Evolutionary conservation across 2,797 vertebrate species (phyloP).

Genomic region (Phataginus tricuspis): DNA sequence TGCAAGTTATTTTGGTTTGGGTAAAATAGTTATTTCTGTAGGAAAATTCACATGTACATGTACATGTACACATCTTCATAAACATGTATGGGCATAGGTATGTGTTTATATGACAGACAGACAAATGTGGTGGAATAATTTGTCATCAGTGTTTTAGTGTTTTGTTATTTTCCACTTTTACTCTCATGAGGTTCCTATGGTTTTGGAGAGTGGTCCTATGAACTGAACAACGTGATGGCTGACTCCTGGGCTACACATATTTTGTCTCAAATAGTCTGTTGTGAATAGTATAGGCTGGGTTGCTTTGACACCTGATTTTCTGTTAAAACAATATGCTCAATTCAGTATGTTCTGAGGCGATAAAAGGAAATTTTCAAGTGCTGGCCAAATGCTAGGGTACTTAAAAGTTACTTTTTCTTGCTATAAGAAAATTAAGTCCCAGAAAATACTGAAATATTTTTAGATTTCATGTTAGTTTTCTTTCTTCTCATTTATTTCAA

Average conservation of each 20-base stretch:
- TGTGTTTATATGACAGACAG: not conserved
- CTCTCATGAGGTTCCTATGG: not conserved
- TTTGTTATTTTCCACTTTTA: not conserved
- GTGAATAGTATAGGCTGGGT: not conserved
- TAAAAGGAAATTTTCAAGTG: not conserved
- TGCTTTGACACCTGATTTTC: not conserved
- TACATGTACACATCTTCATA: not conserved
- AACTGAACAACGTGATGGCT: not conserved
- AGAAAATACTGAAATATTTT: not conserved
- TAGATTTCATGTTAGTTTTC: not conserved
- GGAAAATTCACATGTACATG: not conserved
- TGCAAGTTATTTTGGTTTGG: not conserved
- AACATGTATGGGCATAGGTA: not conserved
- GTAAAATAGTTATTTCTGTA: not conserved
- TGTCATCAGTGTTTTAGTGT: not conserved
- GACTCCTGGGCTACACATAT: not conserved
- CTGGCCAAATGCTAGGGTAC: not conserved
- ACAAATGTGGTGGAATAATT: not conserved
- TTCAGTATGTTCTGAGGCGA: not conserved
- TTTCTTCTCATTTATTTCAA: not conserved
- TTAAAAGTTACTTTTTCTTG: not conserved
- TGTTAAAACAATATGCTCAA: not conserved
- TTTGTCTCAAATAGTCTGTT: not conserved
- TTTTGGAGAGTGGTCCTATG: not conserved
- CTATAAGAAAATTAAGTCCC: not conserved